Base-by-base conservation (phyloP, 2,113 vertebrate species). In the Hippocampus zosterae region DNA sequence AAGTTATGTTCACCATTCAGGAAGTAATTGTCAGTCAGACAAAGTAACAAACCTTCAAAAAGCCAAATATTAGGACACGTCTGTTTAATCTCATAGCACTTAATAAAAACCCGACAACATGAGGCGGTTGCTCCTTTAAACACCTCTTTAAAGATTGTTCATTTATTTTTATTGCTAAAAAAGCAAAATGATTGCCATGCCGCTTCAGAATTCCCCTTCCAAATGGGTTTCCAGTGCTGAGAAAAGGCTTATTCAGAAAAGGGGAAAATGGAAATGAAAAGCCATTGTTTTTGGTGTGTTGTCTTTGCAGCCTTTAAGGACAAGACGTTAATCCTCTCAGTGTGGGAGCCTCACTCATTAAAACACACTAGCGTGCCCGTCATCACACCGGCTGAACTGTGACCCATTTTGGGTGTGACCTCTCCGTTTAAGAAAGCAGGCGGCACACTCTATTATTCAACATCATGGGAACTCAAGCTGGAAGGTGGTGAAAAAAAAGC, bases 321-420 rank as follows among this genome's bases (percentile, higher is more conserved):
- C 78, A 78, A 81, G 75, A 73, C 55, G 57, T 41, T 85, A 87
- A 84, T 89, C 83, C 83, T 81, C 79, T 67, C 83, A 78, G 83
- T 65, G 79, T 89, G 88, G 70, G 84, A 88, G 62, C 76, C 69
- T 40, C 67, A 72, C 84, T 87, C 86, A 87, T 88, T 88, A 87
- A 84, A 88, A 72, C 79, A 69, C 81, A 65, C 82, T 71, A 61
- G 69, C 73, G 29, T 68, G 75, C 78, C 73, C 41, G 48, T 71
- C 81, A 65, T 21, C 57, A 67, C 78, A 65, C 70, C 76, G 18
- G 73, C 80, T 85, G 80, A 84, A 88, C 85, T 81, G 83, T 82
- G 84, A 89, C 86, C 88, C 71, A 87, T 81, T 88, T 89, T 75
- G 83, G 81, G 83, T 74, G 84, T 79, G 82, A 83, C 84, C 77